These are phyloP conservation scores for Zelostemma sp. DNA, from an alignment of 1,140 invertebrate species.

Conservation along the genomic window DNA sequence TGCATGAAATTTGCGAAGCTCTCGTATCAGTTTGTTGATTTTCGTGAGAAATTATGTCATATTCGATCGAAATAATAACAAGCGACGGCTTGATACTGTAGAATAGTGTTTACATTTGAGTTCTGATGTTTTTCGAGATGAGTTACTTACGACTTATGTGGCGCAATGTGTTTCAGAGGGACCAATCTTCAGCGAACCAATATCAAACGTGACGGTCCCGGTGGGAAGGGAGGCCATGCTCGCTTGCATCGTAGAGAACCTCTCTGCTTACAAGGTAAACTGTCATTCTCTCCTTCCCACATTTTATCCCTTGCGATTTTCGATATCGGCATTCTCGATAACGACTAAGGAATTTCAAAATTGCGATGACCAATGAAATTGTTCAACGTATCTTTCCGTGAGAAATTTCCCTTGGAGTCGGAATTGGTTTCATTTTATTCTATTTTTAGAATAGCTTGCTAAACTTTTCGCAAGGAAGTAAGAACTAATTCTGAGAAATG, in stretches of 20 bases:
- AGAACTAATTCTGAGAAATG: too few relatives aligned
- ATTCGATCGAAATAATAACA: too few relatives aligned
- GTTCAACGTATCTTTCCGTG: too few relatives aligned
- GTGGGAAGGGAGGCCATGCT: conserved; percentile 87
- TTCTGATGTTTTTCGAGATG: conserved; percentile 18
- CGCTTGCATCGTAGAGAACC: conserved; percentile 85
- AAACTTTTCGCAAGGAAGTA: too few relatives aligned
- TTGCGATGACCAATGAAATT: not conserved
- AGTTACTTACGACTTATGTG: conserved; percentile 40
- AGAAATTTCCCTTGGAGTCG: too few relatives aligned
- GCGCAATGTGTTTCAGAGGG: conserved; percentile 73
- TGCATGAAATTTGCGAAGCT: too few relatives aligned
- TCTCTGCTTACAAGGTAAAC: conserved; percentile 88
- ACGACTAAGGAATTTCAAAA: not conserved
- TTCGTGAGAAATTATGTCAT: too few relatives aligned
- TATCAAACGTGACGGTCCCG: conserved; percentile 86
- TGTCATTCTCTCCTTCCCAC: conserved; percentile 29
- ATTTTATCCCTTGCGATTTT: not conserved
- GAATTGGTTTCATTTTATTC: too few relatives aligned
- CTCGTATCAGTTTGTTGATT: too few relatives aligned
- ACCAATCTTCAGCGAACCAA: conserved; percentile 83
- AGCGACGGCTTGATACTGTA: too few relatives aligned
- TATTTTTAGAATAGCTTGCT: too few relatives aligned
- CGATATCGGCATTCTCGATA: conserved; percentile 15
- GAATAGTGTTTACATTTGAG: conserved; percentile 3